A percentile compares a stretch with the other conserved stretches of the same genome.
phyloP scores from a whole-genome alignment of 35 echinoderm and acorn worm genomes.

The Ptychodera flava region DNA sequence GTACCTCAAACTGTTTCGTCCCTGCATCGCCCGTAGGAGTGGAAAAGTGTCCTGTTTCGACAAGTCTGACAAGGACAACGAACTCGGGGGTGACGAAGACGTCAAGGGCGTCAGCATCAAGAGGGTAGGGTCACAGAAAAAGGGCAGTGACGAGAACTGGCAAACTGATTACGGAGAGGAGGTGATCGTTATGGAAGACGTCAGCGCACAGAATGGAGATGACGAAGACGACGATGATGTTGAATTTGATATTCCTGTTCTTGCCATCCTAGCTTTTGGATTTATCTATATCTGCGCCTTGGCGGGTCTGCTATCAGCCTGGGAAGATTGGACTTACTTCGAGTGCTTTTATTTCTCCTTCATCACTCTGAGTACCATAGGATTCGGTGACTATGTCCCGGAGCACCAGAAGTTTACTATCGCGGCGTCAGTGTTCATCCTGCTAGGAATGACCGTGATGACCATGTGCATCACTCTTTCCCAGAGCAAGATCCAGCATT shows the following conservation, averaged over 20 bases:
- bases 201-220: not conserved
- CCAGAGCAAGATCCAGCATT: conserved; percentile 77
- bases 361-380: conserved; percentile 90
- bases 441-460: conserved; percentile 97
- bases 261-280: conserved; percentile 56
- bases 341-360: conserved; percentile 97
- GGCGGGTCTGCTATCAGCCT: conserved; percentile 38
- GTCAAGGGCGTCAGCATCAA: not conserved
- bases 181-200: not conserved
- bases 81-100: not conserved
- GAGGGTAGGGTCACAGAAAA: not conserved
- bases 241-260: conserved; percentile 53
- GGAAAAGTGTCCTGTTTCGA: conserved; percentile 7
- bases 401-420: conserved; percentile 79
- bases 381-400: conserved; percentile 87
- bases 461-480: conserved; percentile 98
- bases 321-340: conserved; percentile 92
- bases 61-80: not conserved
- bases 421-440: conserved; percentile 70
- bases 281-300: conserved; percentile 77
- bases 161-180: conserved; percentile 14
- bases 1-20: conserved; percentile 33
- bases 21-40: conserved; percentile 20
- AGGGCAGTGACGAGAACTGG: conserved; percentile 11
- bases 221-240: conserved; percentile 18